A percentile compares a stretch with the other conserved stretches of the same genome.
phyloP scores from a whole-genome alignment of 2,113 vertebrate genomes.

The Atractosteus spatula region DNA sequence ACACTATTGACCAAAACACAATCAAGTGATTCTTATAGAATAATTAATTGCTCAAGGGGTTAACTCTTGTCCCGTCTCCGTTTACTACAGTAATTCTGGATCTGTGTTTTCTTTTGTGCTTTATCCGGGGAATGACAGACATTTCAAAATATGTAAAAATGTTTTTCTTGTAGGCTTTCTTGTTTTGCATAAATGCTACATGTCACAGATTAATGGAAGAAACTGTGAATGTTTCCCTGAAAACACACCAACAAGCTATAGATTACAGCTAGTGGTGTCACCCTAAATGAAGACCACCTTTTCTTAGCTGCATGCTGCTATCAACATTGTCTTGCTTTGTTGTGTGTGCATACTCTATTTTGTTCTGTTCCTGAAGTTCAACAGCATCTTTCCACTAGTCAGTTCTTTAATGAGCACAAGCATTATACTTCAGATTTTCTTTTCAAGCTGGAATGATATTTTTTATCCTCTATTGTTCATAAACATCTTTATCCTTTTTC shows the following conservation, averaged over 20 bases:
- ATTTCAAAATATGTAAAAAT: too few species aligned
- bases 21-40: too few species aligned
- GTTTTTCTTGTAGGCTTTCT: too few species aligned
- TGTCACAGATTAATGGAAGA: background rate
- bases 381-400: background rate
- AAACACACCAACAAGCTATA: background rate
- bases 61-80: too few species aligned
- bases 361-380: background rate
- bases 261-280: background rate
- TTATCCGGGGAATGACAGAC: too few species aligned
- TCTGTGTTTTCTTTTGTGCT: too few species aligned
- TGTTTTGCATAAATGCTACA: too few species aligned
- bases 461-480: background rate
- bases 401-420: background rate
- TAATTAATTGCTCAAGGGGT: too few species aligned
- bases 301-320: background rate
- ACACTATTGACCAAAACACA: too few species aligned
- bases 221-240: background rate
- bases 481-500: background rate
- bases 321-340: conserved; percentile 10
- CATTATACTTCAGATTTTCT: conserved; percentile 2
- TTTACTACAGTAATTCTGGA: too few species aligned
- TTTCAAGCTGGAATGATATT: conserved; percentile 10
- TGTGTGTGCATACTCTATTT: background rate
- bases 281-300: background rate